phyloP scores from a whole-genome alignment of 2,113 vertebrate species.

The Spea multiplicata region DNA sequence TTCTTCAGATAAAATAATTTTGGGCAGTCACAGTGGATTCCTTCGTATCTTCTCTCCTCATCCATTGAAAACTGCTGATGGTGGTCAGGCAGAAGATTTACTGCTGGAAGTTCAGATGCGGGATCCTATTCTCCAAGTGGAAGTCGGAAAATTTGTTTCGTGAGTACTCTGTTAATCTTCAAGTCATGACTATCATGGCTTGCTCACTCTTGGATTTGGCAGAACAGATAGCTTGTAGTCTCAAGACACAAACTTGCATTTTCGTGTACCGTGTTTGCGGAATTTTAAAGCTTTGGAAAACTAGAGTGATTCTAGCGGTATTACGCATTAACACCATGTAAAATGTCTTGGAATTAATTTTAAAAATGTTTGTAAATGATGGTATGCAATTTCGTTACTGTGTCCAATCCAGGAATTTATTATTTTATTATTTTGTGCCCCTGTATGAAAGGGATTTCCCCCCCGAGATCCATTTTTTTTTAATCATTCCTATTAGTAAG shows the following conservation, averaged over 20 bases:
- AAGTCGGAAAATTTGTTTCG: conserved; percentile 97
- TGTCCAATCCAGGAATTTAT: too few species aligned
- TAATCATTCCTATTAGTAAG: too few species aligned
- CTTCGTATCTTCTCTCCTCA: conserved; percentile 85
- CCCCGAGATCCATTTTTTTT: too few species aligned
- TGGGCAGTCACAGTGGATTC: conserved; percentile 91
- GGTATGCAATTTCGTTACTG: too few species aligned
- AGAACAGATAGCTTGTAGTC: neutral
- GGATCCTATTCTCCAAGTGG: conserved; percentile 88
- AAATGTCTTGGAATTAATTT: too few species aligned
- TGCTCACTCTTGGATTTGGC: neutral
- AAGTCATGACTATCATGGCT: neutral
- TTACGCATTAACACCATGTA: too few species aligned
- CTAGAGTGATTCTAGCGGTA: too few species aligned
- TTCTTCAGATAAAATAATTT: conserved; percentile 86
- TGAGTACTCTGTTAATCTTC: conserved; percentile 70
- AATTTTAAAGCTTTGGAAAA: neutral
- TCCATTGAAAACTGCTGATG: conserved; percentile 70
- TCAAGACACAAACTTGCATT: neutral
- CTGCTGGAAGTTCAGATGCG: conserved; percentile 85
- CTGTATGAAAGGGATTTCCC: too few species aligned
- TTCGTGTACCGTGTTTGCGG: neutral
- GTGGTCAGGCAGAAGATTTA: conserved; percentile 71
- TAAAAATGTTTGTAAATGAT: too few species aligned
- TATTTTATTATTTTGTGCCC: too few species aligned